Evolutionary conservation across 1,140 invertebrate genomes (phyloP), one percentile per base, ranked within the genome.

Genomic region (Drosophila punjabiensis): DNA sequence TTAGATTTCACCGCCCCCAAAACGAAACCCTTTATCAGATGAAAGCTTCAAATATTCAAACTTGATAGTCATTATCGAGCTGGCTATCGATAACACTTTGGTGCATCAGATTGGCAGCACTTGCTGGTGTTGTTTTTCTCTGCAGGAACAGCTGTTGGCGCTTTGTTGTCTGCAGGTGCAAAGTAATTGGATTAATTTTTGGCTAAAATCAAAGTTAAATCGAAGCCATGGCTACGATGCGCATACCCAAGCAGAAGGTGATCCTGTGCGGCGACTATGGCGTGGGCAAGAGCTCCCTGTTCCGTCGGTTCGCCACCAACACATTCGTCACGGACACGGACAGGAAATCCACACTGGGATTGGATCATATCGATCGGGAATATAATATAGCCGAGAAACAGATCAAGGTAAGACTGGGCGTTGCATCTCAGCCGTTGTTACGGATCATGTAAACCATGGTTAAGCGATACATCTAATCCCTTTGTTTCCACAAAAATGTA

Each of bases 241-340:
- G 96, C 94, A 95, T 96, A 77, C 97, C 98, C 11, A 97, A 97
- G 86, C 97, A 98, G 92, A 99, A 99, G 95, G 97, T 99, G 18
- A 99, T 99, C 90, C 94, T 99, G 43, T 98, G 97, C 93, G 98
- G 98, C 32, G 98, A 99, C 94, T 99, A 97, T 94, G 98, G 98
- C 53, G 98, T 98, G 9, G 98, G 98, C 32, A 99, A 99, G 94
- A 98, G 96, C 92, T 98, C 98, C 41, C 94, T 98, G 81, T 99
- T 99, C 93, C 95, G 98, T 64, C 94, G 98, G 76, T 99, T 98
- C 93, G 96, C 97, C 33, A 98, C 96, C 82, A 96, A 99, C 93
- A 96, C 96, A 18, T 98, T 98, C 94, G 94, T 97, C 37, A 95
- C 96, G 39, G 95, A 95, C 63, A 96, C 95, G 18, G 97, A 97